Evolutionary conservation across 1,140 invertebrate species (phyloP).

Genomic region (Neodiprion lecontei): DNA sequence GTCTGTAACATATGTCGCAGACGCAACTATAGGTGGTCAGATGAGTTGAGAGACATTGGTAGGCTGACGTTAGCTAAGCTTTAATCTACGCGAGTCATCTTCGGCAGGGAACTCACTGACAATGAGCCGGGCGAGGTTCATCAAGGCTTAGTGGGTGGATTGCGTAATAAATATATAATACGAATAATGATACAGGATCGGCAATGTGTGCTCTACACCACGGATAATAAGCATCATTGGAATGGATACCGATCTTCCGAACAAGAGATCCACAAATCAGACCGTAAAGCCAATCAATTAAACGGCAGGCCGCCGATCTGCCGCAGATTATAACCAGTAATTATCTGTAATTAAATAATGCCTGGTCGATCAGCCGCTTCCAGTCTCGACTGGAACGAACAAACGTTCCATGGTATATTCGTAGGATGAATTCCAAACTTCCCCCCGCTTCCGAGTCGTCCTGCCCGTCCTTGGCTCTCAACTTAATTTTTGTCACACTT

Average conservation of each 20-base stretch:
- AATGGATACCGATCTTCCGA: slow-evolving; percentile 36
- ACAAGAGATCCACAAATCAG: slow-evolving; percentile 52
- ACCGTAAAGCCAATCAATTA: slow-evolving; percentile 51
- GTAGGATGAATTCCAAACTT: too few relatives aligned
- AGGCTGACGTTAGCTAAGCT: too few relatives aligned
- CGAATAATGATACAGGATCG: slow-evolving; percentile 36
- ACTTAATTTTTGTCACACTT: too few relatives aligned
- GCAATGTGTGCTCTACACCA: slow-evolving; percentile 19
- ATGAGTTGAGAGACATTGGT: too few relatives aligned
- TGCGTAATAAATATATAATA: slow-evolving; percentile 36
- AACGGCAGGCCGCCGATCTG: slow-evolving; percentile 51
- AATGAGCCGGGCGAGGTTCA: not conserved
- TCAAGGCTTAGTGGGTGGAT: slow-evolving; percentile 37
- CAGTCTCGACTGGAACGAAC: not conserved
- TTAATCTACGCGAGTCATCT: too few relatives aligned
- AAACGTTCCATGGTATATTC: not conserved
- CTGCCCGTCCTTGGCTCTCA: too few relatives aligned
- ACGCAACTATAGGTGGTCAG: too few relatives aligned
- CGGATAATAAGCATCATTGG: slow-evolving; percentile 37
- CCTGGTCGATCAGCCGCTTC: slow-evolving; percentile 26
- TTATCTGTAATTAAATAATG: slow-evolving; percentile 56
- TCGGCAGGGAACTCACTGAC: too few relatives aligned
- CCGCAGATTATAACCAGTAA: slow-evolving; percentile 51
- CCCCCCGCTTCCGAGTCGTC: too few relatives aligned
- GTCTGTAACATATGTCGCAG: too few relatives aligned